These are phyloP conservation scores for Epinotia demarniana DNA, from an alignment of 2,888 invertebrate genomes.

Conservation along the genomic window DNA sequence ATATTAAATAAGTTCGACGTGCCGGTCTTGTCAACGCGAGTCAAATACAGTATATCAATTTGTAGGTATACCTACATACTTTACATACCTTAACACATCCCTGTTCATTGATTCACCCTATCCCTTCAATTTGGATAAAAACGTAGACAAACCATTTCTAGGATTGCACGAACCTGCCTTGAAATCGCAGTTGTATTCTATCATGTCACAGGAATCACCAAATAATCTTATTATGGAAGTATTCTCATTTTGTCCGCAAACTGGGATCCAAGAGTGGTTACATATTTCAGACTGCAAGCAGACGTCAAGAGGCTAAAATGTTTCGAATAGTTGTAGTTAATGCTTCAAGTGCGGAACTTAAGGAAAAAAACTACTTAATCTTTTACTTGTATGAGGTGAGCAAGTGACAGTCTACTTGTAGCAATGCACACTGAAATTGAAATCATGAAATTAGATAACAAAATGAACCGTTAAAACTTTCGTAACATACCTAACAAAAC, in stretches of 20 bases:
- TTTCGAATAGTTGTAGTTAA: background rate
- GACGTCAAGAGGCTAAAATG: conserved; percentile 56
- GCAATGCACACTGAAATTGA: conserved; percentile 18
- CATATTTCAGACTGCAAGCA: conserved; percentile 63
- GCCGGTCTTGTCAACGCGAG: too few species aligned
- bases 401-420: conserved; percentile 3
- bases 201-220: conserved; percentile 68
- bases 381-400: conserved; percentile 19
- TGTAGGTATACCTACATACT: too few species aligned
- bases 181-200: conserved; percentile 69
- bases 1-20: background rate
- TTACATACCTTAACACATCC: too few species aligned
- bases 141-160: background rate
- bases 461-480: background rate
- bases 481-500: background rate
- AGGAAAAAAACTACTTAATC: background rate
- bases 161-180: conserved; percentile 56
- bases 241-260: conserved; percentile 59
- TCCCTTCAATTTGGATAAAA: background rate
- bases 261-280: conserved; percentile 63
- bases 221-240: conserved; percentile 55
- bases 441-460: background rate
- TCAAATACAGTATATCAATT: too few species aligned
- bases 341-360: background rate
- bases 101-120: too few species aligned